These are phyloP conservation scores for Cotesia chilonis DNA, from an alignment of 1,140 invertebrate genomes.

Conservation along the genomic window DNA sequence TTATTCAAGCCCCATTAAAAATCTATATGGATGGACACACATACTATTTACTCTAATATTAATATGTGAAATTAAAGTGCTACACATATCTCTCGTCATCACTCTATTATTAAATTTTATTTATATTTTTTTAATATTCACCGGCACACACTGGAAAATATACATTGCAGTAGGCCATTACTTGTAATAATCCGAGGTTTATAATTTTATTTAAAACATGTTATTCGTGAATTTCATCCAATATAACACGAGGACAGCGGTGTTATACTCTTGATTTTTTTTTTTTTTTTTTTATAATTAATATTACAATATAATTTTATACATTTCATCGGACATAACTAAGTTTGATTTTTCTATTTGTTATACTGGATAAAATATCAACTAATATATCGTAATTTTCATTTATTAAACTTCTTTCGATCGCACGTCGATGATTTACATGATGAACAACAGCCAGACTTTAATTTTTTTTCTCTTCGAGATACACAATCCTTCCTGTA, in stretches of 20 bases:
- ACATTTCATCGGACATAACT: not conserved
- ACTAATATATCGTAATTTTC: not conserved
- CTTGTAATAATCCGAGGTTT: not conserved
- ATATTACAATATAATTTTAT: not conserved
- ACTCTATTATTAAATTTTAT: slow-evolving; percentile 5
- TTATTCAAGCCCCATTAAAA: slow-evolving; percentile 1
- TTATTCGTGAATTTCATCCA: slow-evolving; percentile 22
- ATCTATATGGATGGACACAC: slow-evolving; percentile 24
- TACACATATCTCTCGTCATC: slow-evolving; percentile 5
- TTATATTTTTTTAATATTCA: too few relatives aligned
- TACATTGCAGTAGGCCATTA: slow-evolving; percentile 3
- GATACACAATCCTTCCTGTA: slow-evolving; percentile 18
- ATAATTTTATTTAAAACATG: slow-evolving; percentile 12
- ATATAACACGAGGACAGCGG: slow-evolving; percentile 34
- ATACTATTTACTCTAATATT: slow-evolving; percentile 10
- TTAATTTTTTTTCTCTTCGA: slow-evolving; percentile 11
- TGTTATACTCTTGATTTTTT: slow-evolving; percentile 34
- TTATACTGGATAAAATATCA: slow-evolving; percentile 10
- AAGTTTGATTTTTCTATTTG: slow-evolving; percentile 1
- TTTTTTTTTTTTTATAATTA: not conserved
- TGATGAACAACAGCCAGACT: slow-evolving; percentile 29
- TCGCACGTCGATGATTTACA: slow-evolving; percentile 25
- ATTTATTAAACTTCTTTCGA: slow-evolving; percentile 31
- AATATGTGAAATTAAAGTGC: slow-evolving; percentile 3
- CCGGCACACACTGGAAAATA: slow-evolving; percentile 4